Conservation (phyloP, 2,113 vertebrate species). For the Circaetus cinerascens region DNA sequence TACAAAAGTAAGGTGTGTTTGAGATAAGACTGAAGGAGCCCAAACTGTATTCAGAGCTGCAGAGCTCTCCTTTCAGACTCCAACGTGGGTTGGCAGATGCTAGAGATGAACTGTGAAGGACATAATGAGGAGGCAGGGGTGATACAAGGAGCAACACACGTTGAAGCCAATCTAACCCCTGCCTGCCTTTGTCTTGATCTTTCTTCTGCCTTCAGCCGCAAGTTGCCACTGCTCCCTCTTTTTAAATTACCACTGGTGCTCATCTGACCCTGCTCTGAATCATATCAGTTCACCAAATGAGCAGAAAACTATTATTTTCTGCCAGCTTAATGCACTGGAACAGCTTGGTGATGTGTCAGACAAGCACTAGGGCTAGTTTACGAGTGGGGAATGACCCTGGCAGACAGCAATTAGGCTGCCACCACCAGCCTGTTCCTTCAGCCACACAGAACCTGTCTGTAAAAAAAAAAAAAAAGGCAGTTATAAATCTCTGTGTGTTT, state of each 20-base stretch:
- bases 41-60: not conserved
- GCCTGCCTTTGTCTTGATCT: not conserved
- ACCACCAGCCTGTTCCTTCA: not conserved
- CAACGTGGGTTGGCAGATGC: not conserved
- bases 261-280: not conserved
- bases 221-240: not conserved
- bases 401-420: not conserved
- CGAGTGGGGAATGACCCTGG: accelerated
- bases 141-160: not conserved
- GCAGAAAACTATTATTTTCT: not conserved
- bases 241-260: not conserved
- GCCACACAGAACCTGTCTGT: not conserved
- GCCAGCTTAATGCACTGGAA: not conserved
- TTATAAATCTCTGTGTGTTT: not conserved
- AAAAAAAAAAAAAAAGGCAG: not conserved
- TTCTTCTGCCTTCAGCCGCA: not conserved
- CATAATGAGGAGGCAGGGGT: not conserved
- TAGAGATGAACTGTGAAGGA: not conserved
- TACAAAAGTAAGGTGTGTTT: not conserved
- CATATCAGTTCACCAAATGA: not conserved
- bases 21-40: not conserved
- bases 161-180: not conserved
- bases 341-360: not conserved
- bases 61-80: not conserved
- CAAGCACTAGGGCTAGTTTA: not conserved